A percentile compares a stretch with the other conserved stretches of the same genome.
Conservation (phyloP, 2,113 vertebrate species). For the Hippocampus abdominalis region DNA sequence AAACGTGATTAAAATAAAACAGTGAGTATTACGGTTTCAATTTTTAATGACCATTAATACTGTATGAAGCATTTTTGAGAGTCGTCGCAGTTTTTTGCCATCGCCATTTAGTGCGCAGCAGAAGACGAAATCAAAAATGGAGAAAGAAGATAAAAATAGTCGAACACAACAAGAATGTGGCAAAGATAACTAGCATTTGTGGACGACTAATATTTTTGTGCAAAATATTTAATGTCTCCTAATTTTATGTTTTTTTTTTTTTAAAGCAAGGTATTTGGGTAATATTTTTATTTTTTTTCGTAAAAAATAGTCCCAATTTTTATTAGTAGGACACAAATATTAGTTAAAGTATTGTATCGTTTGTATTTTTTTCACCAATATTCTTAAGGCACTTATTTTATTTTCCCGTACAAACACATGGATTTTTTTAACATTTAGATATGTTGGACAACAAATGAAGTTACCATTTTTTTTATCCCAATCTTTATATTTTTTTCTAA, state of each 20-base stretch:
- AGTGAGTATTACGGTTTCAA: neutral
- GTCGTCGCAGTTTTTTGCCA: neutral
- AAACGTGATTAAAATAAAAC: neutral
- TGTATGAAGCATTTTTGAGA: neutral
- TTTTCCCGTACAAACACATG: too few species aligned
- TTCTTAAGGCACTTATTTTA: too few species aligned
- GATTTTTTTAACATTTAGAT: too few species aligned
- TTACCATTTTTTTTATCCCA: too few species aligned
- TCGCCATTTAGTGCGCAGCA: neutral
- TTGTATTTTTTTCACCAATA: too few species aligned
- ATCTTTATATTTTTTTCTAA: too few species aligned
- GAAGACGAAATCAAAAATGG: neutral
- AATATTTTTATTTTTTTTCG: neutral
- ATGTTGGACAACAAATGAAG: too few species aligned
- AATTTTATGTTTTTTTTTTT: neutral
- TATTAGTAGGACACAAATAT: neutral
- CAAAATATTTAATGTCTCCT: neutral
- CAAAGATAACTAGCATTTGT: neutral
- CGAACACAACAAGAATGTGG: neutral
- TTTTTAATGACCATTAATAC: neutral
- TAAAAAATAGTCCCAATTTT: neutral
- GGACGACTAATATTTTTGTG: neutral
- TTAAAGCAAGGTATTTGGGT: neutral
- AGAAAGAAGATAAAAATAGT: neutral
- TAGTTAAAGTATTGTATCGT: too few species aligned